Conservation (phyloP, 2,888 invertebrate species). For the Orchestes rusci region DNA sequence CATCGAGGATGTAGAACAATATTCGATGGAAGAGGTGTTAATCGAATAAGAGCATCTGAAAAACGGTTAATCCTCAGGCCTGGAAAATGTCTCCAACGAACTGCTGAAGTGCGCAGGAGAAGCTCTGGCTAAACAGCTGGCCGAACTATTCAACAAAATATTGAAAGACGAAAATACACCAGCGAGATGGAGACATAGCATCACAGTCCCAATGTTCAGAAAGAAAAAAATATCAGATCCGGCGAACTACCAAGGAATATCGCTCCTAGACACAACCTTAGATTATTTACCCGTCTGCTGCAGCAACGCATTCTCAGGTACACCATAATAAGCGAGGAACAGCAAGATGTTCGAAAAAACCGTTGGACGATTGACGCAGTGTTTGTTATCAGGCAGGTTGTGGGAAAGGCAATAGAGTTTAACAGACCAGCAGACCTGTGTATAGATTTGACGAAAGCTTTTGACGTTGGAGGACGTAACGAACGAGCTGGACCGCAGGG, state of each 20-base stretch:
- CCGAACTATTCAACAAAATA: conserved; percentile 8
- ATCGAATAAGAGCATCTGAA: neutral
- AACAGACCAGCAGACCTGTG: neutral
- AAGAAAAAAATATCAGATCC: conserved; percentile 5
- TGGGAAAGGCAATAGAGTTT: conserved; percentile 1
- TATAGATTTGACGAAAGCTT: no score
- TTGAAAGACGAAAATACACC: conserved; percentile 9
- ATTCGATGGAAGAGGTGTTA: neutral
- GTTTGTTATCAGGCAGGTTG: neutral
- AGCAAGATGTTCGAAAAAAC: neutral
- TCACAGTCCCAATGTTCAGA: neutral
- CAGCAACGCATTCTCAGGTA: no score
- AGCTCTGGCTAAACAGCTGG: conserved; percentile 3
- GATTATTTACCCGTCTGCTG: conserved; percentile 4
- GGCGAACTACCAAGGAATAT: conserved; percentile 8
- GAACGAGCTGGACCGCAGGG: no score
- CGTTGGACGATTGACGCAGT: neutral
- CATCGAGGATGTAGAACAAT: conserved; percentile 5
- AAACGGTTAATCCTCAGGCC: neutral
- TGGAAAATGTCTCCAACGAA: neutral
- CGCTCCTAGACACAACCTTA: conserved; percentile 6
- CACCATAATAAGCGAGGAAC: no score
- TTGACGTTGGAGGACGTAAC: no score
- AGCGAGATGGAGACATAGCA: no score
- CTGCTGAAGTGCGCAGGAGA: no score